Conservation (phyloP, 2,888 invertebrate genomes). For the Amiota mariae region DNA sequence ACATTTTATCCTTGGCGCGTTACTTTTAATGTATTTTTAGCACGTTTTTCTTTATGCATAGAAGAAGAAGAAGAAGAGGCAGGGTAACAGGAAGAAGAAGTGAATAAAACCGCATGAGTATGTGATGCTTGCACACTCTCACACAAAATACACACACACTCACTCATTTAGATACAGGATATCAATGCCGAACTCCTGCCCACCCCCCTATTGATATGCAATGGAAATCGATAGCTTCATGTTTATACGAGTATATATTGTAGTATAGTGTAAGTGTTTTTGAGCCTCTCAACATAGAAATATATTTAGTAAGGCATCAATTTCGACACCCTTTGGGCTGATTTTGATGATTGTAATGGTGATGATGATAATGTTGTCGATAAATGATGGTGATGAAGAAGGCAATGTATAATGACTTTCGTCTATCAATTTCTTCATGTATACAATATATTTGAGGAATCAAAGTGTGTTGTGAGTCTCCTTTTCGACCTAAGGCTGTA, state of each 20-base stretch:
- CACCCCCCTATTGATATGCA: slow-evolving; percentile 54
- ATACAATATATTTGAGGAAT: too few relatives aligned
- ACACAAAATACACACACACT: neutral
- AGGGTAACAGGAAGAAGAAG: neutral
- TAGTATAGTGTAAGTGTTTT: slow-evolving; percentile 27
- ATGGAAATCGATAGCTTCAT: slow-evolving; percentile 28
- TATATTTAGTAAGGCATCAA: slow-evolving; percentile 23
- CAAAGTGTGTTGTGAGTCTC: neutral
- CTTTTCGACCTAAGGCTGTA: slow-evolving; percentile 11
- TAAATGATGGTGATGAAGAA: too few relatives aligned
- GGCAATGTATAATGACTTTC: too few relatives aligned
- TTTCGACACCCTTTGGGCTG: slow-evolving; percentile 26
- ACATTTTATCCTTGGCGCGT: slow-evolving; percentile 36
- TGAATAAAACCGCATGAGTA: slow-evolving; percentile 29
- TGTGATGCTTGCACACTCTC: slow-evolving; percentile 2
- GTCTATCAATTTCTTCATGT: too few relatives aligned
- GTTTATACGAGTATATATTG: neutral
- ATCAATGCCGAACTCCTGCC: too few relatives aligned
- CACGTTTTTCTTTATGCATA: slow-evolving; percentile 56
- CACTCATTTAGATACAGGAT: neutral
- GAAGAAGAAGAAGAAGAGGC: too few relatives aligned
- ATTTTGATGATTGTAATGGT: too few relatives aligned
- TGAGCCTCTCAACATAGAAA: slow-evolving; percentile 20
- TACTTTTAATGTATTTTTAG: slow-evolving; percentile 64
- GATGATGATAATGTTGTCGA: too few relatives aligned